phyloP scores from a whole-genome alignment of 2,888 invertebrate species.

The Acleris holmiana region DNA sequence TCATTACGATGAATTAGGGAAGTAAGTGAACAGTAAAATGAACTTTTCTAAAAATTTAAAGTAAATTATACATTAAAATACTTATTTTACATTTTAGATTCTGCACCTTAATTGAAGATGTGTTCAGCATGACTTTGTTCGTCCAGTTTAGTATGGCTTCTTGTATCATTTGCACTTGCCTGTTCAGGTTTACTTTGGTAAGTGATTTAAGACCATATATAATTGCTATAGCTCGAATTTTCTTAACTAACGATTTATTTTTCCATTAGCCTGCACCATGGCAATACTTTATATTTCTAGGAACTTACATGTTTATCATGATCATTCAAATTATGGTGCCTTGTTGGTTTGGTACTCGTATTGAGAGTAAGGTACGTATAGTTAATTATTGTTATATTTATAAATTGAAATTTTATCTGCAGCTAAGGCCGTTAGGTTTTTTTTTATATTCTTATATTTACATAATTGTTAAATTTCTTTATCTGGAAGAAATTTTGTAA shows the following conservation, averaged over 20 bases:
- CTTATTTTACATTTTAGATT: slow-evolving; percentile 52
- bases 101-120: slow-evolving; percentile 55
- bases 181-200: slow-evolving; percentile 68
- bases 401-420: no score
- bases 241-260: slow-evolving; percentile 7
- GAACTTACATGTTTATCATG: slow-evolving; percentile 60
- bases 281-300: slow-evolving; percentile 61
- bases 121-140: slow-evolving; percentile 60
- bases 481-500: no score
- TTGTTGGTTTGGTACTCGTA: slow-evolving; percentile 65
- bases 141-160: slow-evolving; percentile 63
- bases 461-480: no score
- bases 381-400: neutral
- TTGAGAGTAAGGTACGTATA: slow-evolving; percentile 58
- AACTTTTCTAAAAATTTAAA: neutral
- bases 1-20: slow-evolving; percentile 56
- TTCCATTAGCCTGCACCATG: slow-evolving; percentile 57
- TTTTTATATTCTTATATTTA: no score
- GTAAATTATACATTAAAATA: no score
- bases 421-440: no score
- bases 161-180: slow-evolving; percentile 63
- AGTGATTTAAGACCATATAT: slow-evolving; percentile 34
- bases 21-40: slow-evolving; percentile 49
- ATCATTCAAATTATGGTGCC: slow-evolving; percentile 61
- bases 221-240: neutral